phyloP scores from a whole-genome alignment of 2,113 vertebrate species.

The Triplophysa siluroides region DNA sequence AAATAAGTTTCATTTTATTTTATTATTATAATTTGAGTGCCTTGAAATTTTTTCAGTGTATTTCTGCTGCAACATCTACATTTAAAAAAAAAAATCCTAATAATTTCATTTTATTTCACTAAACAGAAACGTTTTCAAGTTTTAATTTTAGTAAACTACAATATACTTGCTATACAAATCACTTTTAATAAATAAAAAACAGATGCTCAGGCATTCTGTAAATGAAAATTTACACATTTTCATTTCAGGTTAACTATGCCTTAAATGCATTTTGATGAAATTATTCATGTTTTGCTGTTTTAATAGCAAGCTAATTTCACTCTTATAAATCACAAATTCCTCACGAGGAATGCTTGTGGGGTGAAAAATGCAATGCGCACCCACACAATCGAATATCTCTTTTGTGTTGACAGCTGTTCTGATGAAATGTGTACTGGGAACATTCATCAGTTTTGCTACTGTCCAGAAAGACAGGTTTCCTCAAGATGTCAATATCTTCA shows the following conservation, averaged over 20 bases:
- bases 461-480: slow-evolving; percentile 31
- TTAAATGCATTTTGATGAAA: neutral
- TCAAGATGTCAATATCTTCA: slow-evolving; percentile 40
- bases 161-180: no score
- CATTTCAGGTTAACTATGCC: neutral
- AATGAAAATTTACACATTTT: neutral
- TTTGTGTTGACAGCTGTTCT: slow-evolving; percentile 23
- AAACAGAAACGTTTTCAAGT: no score
- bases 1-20: no score
- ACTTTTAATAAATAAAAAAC: no score
- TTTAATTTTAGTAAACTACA: no score
- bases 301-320: neutral
- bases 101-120: no score
- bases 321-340: slow-evolving; percentile 1
- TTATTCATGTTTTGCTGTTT: neutral
- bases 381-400: slow-evolving; percentile 17
- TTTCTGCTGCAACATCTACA: no score
- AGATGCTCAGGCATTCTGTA: neutral
- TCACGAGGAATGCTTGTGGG: neutral
- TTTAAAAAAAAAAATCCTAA: no score
- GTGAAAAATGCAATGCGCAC: neutral
- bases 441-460: slow-evolving; percentile 9
- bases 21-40: no score
- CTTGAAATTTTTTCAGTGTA: no score
- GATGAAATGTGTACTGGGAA: slow-evolving; percentile 15